Evolutionary conservation across 2,797 vertebrate species (phyloP).

Genomic region (Thamnophis elegans): DNA sequence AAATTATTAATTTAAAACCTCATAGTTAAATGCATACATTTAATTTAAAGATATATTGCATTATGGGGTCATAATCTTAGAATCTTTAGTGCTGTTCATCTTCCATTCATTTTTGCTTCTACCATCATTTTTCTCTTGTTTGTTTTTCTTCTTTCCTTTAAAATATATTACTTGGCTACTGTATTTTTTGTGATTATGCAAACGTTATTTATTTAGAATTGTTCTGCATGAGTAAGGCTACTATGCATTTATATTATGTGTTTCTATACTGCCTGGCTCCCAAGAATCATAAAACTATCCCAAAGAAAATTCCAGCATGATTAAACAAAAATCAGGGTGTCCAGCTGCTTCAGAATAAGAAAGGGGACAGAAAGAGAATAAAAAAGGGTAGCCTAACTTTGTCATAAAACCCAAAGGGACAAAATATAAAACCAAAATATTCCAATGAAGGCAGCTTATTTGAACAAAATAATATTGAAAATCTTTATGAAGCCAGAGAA

Average conservation of each 20-base stretch:
- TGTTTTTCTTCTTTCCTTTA: not conserved
- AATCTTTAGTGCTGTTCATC: not conserved
- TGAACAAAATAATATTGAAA: not conserved
- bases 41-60: not conserved
- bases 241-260: not conserved
- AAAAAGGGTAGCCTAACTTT: not conserved
- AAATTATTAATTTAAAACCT: not conserved
- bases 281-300: not conserved
- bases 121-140: not conserved
- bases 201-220: not conserved
- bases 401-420: not conserved
- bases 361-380: not conserved
- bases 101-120: not conserved
- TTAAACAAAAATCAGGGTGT: not conserved
- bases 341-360: not conserved
- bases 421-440: not conserved
- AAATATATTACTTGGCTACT: not conserved
- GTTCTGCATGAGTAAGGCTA: not conserved
- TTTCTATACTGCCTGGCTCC: not conserved
- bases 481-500: not conserved
- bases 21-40: not conserved
- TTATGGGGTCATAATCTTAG: not conserved
- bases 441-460: not conserved
- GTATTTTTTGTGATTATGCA: not conserved
- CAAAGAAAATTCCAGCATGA: not conserved